phyloP scores from a whole-genome alignment of 2,888 invertebrate genomes.

The Zaprionus bogoriensis region DNA sequence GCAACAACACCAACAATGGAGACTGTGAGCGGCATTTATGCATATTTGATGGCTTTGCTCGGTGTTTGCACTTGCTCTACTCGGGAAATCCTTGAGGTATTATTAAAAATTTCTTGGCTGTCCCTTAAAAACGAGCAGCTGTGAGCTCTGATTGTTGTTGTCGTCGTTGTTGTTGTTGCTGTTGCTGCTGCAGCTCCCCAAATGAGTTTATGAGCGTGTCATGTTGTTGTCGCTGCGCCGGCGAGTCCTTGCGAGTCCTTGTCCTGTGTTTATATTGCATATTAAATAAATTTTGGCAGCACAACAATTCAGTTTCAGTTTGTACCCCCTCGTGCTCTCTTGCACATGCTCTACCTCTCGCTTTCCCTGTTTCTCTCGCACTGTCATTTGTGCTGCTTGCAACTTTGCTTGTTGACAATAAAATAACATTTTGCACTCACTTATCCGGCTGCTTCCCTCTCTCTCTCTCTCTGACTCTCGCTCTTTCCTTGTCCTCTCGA shows the following conservation, averaged over 20 bases:
- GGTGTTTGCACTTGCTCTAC: constrained; percentile 23
- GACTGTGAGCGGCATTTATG: constrained; percentile 44
- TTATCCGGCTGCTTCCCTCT: constrained; percentile 64
- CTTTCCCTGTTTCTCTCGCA: not conserved
- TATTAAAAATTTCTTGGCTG: constrained; percentile 63
- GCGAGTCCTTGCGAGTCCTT: constrained; percentile 16
- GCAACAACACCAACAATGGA: constrained; percentile 2
- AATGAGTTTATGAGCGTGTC: constrained; percentile 76
- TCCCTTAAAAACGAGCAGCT: constrained; percentile 37
- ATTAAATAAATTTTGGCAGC: constrained; percentile 69
- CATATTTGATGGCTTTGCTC: constrained; percentile 53
- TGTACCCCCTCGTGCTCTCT: constrained; percentile 1
- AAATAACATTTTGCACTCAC: constrained; percentile 79
- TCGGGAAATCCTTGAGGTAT: constrained; percentile 67
- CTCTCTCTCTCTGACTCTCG: not conserved
- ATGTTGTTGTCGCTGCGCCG: constrained; percentile 59
- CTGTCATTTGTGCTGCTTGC: constrained; percentile 26
- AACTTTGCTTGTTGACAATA: constrained; percentile 74
- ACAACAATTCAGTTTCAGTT: constrained; percentile 35
- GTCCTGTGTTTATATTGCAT: constrained; percentile 71
- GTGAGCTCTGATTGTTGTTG: constrained; percentile 29
- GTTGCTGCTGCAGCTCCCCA: constrained; percentile 20
- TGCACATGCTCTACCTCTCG: not conserved
- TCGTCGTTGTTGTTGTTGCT: not conserved
- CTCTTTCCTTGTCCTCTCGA: constrained; percentile 29